These are phyloP conservation scores for Cybosia mesomella DNA, from an alignment of 2,888 invertebrate species.

Conservation along the genomic window DNA sequence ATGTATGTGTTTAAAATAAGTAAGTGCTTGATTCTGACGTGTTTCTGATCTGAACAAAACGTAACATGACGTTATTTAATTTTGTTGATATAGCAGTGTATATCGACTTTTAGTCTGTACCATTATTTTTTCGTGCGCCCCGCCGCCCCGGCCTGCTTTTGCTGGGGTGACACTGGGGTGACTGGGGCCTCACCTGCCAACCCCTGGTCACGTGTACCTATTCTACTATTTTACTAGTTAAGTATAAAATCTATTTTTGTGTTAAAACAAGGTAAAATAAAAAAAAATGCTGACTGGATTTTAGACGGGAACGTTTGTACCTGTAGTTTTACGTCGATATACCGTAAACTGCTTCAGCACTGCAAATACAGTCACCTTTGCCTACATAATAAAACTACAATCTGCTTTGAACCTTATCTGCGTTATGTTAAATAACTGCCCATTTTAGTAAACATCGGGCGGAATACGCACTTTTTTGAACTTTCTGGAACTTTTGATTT, in stretches of 20 bases:
- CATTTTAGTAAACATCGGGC: neutral
- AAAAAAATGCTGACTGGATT: neutral
- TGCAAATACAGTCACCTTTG: neutral
- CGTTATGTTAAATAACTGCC: neutral
- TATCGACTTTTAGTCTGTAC: too few relatives aligned
- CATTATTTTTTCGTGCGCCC: too few relatives aligned
- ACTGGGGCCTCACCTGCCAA: too few relatives aligned
- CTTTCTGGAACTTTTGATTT: too few relatives aligned
- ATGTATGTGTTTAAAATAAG: neutral
- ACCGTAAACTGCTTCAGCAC: neutral
- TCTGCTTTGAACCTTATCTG: neutral
- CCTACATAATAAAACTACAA: neutral
- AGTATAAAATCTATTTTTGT: neutral
- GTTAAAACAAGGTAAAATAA: neutral
- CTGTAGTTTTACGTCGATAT: neutral
- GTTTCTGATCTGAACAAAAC: neutral
- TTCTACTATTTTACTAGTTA: neutral
- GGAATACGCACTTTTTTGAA: too few relatives aligned
- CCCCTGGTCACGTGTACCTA: neutral
- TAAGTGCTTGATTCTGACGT: neutral
- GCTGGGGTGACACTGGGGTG: too few relatives aligned
- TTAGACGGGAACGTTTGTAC: neutral
- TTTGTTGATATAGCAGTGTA: neutral
- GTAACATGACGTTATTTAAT: neutral
- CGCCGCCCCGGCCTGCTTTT: too few relatives aligned